A percentile compares a stretch with the other conserved stretches of the same genome.
Evolutionary conservation across 1,140 invertebrate genomes (phyloP).

Genomic region (Cydia pomonella): DNA sequence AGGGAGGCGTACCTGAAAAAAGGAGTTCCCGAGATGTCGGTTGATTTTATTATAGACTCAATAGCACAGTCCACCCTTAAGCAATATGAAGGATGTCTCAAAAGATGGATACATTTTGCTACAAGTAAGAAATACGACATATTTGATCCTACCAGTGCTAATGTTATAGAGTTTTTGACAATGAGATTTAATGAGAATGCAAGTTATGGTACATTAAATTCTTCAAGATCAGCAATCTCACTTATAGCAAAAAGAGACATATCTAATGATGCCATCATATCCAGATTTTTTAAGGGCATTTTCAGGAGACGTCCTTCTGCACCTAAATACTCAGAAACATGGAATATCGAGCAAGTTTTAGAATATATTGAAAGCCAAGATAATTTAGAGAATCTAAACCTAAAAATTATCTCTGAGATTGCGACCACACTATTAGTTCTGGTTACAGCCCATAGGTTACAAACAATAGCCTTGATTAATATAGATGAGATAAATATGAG

Average conservation of each 20-base stretch:
- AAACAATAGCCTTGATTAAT: neutral
- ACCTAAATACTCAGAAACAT: conserved; percentile 11
- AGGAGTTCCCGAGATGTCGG: conserved; percentile 4
- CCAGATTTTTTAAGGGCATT: conserved; percentile 11
- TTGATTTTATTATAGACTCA: conserved; percentile 11
- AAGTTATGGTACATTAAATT: conserved; percentile 14
- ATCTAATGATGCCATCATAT: conserved; percentile 8
- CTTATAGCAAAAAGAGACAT: conserved; percentile 4
- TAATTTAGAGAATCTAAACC: neutral
- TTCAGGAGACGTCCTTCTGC: neutral
- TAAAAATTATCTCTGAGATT: conserved; percentile 1
- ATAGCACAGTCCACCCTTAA: conserved; percentile 13
- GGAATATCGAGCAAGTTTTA: neutral
- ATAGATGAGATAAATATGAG: conserved; percentile 14
- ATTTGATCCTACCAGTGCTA: neutral
- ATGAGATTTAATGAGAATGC: conserved; percentile 12
- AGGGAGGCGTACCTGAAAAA: conserved; percentile 12
- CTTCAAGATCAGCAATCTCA: conserved; percentile 16
- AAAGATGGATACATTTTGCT: neutral
- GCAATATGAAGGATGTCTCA: conserved; percentile 13
- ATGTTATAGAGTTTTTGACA: conserved; percentile 14
- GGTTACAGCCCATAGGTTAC: neutral
- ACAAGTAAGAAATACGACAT: neutral
- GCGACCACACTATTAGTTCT: neutral
- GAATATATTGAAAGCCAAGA: conserved; percentile 11